Conservation (phyloP, 2,113 vertebrate species). For the Macheiramphus alcinus region DNA sequence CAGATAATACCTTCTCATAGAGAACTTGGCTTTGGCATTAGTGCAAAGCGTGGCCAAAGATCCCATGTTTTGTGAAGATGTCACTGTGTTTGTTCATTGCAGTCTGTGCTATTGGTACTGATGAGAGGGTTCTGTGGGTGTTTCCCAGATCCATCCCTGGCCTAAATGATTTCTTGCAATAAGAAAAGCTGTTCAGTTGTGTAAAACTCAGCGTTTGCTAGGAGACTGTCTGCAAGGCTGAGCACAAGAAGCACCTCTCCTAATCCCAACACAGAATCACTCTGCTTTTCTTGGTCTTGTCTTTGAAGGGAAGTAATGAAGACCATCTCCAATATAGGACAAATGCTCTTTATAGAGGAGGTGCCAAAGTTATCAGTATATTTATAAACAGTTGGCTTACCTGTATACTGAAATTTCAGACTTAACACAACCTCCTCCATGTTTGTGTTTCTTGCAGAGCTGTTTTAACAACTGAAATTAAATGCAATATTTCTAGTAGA, state of each 20-base stretch:
- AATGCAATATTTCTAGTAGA: not conserved
- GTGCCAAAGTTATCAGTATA: not conserved
- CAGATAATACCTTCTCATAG: not conserved
- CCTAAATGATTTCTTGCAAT: not conserved
- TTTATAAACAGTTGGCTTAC: not conserved
- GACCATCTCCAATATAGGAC: not conserved
- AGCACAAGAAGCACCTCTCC: not conserved
- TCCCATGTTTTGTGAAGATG: not conserved
- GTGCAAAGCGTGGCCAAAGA: not conserved
- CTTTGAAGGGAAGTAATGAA: not conserved
- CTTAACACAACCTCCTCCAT: not conserved
- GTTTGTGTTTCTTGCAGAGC: not conserved
- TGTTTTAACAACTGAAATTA: not conserved
- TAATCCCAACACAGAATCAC: not conserved
- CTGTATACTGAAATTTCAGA: not conserved
- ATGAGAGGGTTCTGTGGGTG: not conserved
- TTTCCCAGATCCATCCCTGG: not conserved
- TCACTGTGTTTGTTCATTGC: not conserved
- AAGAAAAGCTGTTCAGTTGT: not conserved
- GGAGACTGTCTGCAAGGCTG: not conserved
- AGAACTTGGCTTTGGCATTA: not conserved
- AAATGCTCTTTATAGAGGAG: not conserved
- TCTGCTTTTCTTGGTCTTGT: not conserved
- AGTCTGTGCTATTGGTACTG: not conserved
- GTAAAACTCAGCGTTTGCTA: not conserved